These are phyloP conservation scores for Gryllus bimaculatus DNA, from an alignment of 1,140 invertebrate species.

Conservation along the genomic window DNA sequence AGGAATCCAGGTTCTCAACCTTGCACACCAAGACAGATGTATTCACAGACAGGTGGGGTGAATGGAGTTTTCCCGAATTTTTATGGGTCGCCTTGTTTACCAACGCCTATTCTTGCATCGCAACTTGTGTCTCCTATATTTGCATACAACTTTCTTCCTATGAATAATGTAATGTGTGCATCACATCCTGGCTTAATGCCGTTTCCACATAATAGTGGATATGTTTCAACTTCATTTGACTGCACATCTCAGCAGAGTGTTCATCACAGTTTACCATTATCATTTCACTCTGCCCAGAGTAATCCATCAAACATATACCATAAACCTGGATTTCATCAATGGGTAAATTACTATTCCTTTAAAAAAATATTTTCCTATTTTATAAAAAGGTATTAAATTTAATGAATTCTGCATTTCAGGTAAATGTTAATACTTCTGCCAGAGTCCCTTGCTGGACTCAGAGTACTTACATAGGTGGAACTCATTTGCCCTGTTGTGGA, in stretches of 20 bases:
- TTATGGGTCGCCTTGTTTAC: neutral
- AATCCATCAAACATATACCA: neutral
- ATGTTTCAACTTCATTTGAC: neutral
- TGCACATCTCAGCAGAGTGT: neutral
- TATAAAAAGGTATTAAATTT: no score
- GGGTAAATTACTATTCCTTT: neutral
- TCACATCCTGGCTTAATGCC: neutral
- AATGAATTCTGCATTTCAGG: neutral
- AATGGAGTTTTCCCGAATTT: neutral
- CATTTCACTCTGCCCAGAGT: neutral
- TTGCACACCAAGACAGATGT: neutral
- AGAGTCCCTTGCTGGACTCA: neutral
- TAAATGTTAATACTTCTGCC: neutral
- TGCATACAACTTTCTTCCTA: neutral
- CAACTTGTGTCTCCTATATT: neutral
- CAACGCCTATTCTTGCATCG: neutral
- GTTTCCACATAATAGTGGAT: neutral
- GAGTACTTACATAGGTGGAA: neutral
- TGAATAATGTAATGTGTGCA: neutral
- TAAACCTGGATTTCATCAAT: neutral
- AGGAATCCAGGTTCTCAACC: neutral
- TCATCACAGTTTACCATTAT: neutral
- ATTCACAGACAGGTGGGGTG: neutral
- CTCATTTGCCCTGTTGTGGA: neutral
- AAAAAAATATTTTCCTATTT: no score